Conservation (phyloP, 2,113 vertebrate species). For the Stigmatopora nigra region DNA sequence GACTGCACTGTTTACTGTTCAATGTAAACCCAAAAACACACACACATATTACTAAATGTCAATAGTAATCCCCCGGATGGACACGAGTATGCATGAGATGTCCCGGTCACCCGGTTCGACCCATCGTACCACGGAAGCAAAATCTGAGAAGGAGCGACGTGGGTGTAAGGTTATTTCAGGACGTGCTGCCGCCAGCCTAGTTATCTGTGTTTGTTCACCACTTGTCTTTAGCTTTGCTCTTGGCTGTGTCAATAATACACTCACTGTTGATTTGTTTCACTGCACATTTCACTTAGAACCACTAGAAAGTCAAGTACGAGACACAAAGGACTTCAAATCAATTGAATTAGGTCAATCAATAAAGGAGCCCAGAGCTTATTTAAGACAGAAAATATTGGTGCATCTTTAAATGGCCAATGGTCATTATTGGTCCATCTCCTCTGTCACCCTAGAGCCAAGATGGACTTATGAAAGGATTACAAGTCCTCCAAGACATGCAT, state of each 20-base stretch:
- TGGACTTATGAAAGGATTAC: slow-evolving; percentile 21
- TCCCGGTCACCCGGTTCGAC: slow-evolving; percentile 8
- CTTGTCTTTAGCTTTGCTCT: not conserved
- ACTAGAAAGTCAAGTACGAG: no score
- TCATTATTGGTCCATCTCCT: not conserved
- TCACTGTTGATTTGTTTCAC: slow-evolving; percentile 2
- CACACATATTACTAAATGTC: slow-evolving; percentile 38
- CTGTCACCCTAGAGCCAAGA: not conserved
- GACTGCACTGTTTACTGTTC: no score
- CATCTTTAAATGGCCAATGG: no score
- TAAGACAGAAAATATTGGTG: no score
- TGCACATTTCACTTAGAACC: no score
- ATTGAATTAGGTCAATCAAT: no score
- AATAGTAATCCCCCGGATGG: slow-evolving; percentile 49
- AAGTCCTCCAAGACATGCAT: slow-evolving; percentile 20
- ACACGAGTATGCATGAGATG: slow-evolving; percentile 28
- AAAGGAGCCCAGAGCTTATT: no score
- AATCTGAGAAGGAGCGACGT: not conserved
- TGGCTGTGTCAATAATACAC: not conserved
- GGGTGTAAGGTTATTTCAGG: slow-evolving; percentile 21
- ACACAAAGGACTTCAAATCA: no score
- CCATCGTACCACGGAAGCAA: not conserved
- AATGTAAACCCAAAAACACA: not conserved
- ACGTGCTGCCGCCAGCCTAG: not conserved
- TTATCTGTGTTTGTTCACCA: not conserved